phyloP scores from a whole-genome alignment of 2,888 invertebrate genomes.

The Lithophane ornitopus region DNA sequence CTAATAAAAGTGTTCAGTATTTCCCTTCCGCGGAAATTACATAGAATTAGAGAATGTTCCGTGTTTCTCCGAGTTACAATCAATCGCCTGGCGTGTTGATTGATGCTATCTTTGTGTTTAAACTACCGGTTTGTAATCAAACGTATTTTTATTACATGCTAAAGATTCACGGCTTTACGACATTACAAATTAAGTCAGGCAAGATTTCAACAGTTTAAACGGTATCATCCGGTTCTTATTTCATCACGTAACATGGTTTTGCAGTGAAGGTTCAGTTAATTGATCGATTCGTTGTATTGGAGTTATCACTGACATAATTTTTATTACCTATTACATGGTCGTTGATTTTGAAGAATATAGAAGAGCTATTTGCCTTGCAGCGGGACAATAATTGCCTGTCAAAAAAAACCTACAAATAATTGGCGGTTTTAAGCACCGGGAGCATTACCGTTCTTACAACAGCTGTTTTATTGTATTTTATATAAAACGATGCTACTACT shows the following conservation, averaged over 20 bases:
- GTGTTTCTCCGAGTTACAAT: constrained; percentile 56
- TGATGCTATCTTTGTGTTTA: constrained; percentile 25
- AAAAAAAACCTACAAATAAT: not conserved
- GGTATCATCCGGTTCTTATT: not conserved
- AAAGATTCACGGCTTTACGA: constrained; percentile 8
- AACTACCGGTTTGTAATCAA: constrained; percentile 34
- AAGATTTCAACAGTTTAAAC: not conserved
- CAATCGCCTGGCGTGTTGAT: constrained; percentile 59
- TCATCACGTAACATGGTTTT: not conserved
- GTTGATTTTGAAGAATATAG: not conserved
- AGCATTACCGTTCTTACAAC: not conserved
- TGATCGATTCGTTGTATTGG: not conserved
- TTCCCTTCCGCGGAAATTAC: constrained; percentile 52
- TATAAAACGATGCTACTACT: too few species aligned
- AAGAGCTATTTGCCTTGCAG: not conserved
- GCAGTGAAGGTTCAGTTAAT: not conserved
- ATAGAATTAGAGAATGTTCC: constrained; percentile 60
- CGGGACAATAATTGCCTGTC: not conserved
- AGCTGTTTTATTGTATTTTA: not conserved
- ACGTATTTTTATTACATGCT: not conserved
- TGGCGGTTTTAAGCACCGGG: not conserved
- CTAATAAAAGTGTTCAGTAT: constrained; percentile 23
- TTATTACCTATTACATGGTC: not conserved
- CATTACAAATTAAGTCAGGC: constrained; percentile 2
- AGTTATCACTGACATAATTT: not conserved